Evolutionary conservation across 1,140 invertebrate species (phyloP).

Genomic region (Drosophila dunni): DNA sequence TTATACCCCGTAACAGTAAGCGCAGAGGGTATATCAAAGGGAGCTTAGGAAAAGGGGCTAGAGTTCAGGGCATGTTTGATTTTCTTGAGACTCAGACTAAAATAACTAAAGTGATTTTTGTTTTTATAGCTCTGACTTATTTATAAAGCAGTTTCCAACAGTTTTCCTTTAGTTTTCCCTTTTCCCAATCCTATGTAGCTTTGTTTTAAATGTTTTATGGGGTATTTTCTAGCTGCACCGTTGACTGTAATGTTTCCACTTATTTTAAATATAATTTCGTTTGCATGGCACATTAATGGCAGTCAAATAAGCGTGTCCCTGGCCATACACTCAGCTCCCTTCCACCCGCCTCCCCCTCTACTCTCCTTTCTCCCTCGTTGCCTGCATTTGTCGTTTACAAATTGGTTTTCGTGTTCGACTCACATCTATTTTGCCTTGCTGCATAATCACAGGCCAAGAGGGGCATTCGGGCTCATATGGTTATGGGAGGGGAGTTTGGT

Average conservation of each 20-base stretch:
- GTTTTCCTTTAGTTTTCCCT: not conserved
- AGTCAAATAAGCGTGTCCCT: constrained; percentile 60
- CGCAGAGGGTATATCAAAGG: not conserved
- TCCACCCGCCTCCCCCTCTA: not conserved
- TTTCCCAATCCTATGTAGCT: not conserved
- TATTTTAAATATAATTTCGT: constrained; percentile 72
- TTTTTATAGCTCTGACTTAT: not conserved
- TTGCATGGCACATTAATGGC: constrained; percentile 74
- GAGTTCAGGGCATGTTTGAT: not conserved
- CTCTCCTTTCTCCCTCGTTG: constrained; percentile 8
- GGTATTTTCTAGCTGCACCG: constrained; percentile 19
- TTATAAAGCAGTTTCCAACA: not conserved
- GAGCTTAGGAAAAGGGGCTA: not conserved
- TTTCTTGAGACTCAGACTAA: not conserved
- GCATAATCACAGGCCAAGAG: constrained; percentile 70
- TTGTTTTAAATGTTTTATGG: not conserved
- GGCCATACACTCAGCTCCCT: not conserved
- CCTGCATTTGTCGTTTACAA: constrained; percentile 79
- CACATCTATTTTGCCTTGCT: constrained; percentile 73
- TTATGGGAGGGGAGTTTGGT: not conserved
- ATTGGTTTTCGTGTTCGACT: constrained; percentile 79
- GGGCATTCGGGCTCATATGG: not conserved
- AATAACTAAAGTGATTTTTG: not conserved
- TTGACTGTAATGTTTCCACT: constrained; percentile 10
- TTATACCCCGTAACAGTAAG: constrained; percentile 15